These are phyloP conservation scores for Diadophis punctatus DNA, from an alignment of 2,113 vertebrate species.

Conservation along the genomic window DNA sequence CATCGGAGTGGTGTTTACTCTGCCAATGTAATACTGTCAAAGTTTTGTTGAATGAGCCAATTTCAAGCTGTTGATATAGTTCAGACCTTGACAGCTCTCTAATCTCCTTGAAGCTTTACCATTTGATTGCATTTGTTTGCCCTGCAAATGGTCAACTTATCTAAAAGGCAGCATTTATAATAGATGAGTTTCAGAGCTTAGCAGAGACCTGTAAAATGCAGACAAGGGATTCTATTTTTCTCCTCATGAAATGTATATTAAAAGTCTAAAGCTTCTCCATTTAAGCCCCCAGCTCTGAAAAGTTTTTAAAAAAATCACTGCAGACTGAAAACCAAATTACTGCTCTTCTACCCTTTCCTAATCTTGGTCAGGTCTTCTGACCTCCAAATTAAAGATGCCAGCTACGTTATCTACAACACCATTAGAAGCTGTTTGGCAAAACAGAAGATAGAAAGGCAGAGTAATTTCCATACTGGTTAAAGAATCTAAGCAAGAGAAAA, in stretches of 20 bases:
- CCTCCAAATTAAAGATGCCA: not conserved
- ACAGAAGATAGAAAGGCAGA: not conserved
- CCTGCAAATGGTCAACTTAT: constrained; percentile 72
- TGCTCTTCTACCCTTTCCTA: constrained; percentile 12
- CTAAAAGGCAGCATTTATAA: constrained; percentile 64
- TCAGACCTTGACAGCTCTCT: constrained; percentile 73
- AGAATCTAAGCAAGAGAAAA: not conserved
- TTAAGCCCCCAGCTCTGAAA: constrained; percentile 15
- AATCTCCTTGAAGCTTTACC: constrained; percentile 72
- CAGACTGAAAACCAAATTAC: constrained; percentile 26
- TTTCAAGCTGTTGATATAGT: constrained; percentile 73
- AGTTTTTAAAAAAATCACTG: constrained; percentile 28
- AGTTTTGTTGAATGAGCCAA: constrained; percentile 64
- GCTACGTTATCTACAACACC: not conserved
- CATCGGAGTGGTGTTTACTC: constrained; percentile 57
- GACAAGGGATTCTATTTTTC: constrained; percentile 21
- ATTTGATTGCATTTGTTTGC: constrained; percentile 73
- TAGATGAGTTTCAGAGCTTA: constrained; percentile 60
- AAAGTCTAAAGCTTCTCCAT: constrained; percentile 25
- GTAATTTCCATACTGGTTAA: not conserved
- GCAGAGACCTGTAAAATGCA: constrained; percentile 54
- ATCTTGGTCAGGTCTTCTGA: not conserved
- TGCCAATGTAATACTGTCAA: constrained; percentile 60
- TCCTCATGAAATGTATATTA: constrained; percentile 24
- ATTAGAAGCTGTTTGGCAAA: not conserved